Base-by-base conservation (phyloP, 2,888 invertebrate species). In the Eupsilia transversa region DNA sequence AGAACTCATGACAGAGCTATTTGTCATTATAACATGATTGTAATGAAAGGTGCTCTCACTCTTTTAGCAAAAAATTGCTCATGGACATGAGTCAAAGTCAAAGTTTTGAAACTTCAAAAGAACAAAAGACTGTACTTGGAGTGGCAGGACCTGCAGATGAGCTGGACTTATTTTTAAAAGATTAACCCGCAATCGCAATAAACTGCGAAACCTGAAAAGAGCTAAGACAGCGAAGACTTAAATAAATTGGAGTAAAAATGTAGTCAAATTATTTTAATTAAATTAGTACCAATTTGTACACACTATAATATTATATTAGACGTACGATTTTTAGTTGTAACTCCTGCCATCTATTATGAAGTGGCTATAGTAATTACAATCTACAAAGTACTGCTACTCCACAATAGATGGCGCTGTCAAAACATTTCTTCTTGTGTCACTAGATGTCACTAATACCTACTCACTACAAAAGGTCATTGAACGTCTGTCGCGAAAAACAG, bases 311-410 rank as follows among this genome's bases (percentile, higher is more conserved):
- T 17, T 27, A 38, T 27, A 38, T 49, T 1, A 10, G 1, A 43
- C 9, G 3, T 20, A 14, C 0, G 52, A 14, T 17, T 12, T 54
- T 30, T 10, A 14, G 9, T 20, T 43, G 17, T 56, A 41, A 1
- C 68, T 77, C 57, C 46, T 66, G 90, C 75, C 90, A 91, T 89
- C 94, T 94, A 66, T 76, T 74, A 79, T 4, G 12, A 0, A 89
- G 68, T 88, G 89, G 87, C 30, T 20, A 41, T 30, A 85, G 9
- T 56, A 74, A 12, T 2, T n/a, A 0, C 23, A 33, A 0, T 35
- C 20, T 66, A 12, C 0, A 7, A 5, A 27, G 17, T 41, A 30
- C 5, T 38, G 0, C 79, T 84, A 82, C 59, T 87, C 6, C 0
- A 27, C 64, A 77, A 56, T 60, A 91, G 89, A 84, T 86, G 83